Base-by-base conservation (phyloP, 2,797 vertebrate genomes). In the Heterohyrax brucei region DNA sequence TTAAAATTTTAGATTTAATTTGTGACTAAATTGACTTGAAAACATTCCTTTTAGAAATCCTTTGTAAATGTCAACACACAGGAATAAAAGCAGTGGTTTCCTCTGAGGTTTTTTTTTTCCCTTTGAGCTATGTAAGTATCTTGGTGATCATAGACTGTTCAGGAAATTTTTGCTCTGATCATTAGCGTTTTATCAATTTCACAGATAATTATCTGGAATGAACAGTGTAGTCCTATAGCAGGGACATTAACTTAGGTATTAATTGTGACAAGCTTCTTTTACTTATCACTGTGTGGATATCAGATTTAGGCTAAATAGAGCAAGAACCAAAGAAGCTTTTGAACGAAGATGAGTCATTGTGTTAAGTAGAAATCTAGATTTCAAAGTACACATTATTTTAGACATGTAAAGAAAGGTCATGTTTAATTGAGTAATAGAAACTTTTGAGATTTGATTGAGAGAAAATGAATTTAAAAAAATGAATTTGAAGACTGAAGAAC, bases 251-350 rank as follows among this genome's bases (percentile, higher is more conserved):
- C 22, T 70, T 62, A 26, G 70, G 24, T 53, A 7, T 82, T 89
- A 50, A 66, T 83, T 88, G 24, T 14, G 46, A 0, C 44, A 48
- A 10, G 5, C 64, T 83, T 83, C 14, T 93, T 81, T 75, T 64
- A 46, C 5, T 77, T 62, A n/a, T 53, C 22, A 26, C 19, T 13
- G 9, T 89, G 39, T 78, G 70, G 80, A 87, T 79, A 89, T 14
- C 18, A 24, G 39, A 56, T 75, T 91, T 89, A 72, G 77, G 50
- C 39, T 83, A 61, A 92, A 16, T 89, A 82, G 16, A 91, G 26
- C 59, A 93, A 90, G 50, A 91, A 12, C 56, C 70, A 86, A 95
- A 70, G 78, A 79, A 87, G 10, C 28, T 84, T 94, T 87, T 80
- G 44, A 94, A 82, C 66, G 64, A 92, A 86, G 79, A 61, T 78